These are phyloP conservation scores for Rattus rattus DNA, from an alignment of 2,113 vertebrate genomes.

Conservation along the genomic window DNA sequence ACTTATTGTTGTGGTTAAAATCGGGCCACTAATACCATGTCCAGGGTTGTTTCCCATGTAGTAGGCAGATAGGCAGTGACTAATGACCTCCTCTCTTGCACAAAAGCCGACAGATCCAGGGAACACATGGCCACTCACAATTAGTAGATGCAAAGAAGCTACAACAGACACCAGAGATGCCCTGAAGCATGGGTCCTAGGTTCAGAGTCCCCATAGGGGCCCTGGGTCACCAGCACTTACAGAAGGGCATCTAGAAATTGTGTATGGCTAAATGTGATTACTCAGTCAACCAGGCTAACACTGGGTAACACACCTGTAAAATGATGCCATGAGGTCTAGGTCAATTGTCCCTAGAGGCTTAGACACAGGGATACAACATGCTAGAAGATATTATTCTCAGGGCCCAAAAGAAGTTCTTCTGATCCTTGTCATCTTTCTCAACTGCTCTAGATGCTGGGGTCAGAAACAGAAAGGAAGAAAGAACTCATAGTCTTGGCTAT, in stretches of 20 bases:
- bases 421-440: neutral
- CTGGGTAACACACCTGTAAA: neutral
- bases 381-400: neutral
- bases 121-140: neutral
- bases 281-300: neutral
- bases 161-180: neutral
- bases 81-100: neutral
- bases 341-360: neutral
- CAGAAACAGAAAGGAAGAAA: constrained; percentile 27
- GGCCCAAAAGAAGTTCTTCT: neutral
- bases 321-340: neutral
- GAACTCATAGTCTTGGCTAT: neutral
- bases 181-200: neutral
- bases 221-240: neutral
- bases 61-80: constrained; percentile 14
- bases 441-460: neutral
- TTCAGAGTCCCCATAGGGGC: neutral
- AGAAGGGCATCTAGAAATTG: neutral
- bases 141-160: constrained; percentile 42
- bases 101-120: constrained; percentile 8
- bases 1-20: neutral
- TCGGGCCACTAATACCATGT: neutral
- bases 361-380: neutral
- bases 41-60: neutral
- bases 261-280: neutral